Evolutionary conservation across 53 echinoderm and acorn worm genomes (phyloP).

Genomic region (Luidia sarsii): DNA sequence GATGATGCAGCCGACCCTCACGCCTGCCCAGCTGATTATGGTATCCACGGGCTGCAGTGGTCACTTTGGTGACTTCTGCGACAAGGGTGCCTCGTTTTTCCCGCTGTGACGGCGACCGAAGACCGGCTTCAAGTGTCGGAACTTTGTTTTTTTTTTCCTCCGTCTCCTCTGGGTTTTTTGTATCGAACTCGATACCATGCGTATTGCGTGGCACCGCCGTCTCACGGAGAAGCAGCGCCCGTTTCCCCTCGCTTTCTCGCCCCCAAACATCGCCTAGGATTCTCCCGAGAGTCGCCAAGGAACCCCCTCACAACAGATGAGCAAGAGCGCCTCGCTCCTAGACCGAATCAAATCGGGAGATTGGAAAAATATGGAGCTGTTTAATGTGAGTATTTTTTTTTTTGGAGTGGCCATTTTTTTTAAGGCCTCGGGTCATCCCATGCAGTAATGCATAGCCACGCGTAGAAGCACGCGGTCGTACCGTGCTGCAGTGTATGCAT

Average conservation of each 20-base stretch:
- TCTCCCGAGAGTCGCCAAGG: background rate
- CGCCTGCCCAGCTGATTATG: constrained; percentile 18
- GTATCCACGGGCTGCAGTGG: constrained; percentile 42
- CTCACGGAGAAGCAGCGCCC: background rate
- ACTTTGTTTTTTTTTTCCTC: no score
- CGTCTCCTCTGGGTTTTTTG: constrained; percentile 2
- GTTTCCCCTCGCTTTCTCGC: constrained; percentile 4
- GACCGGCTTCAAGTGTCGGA: constrained; percentile 55
- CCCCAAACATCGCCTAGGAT: constrained; percentile 11
- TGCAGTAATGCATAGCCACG: no score
- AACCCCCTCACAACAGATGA: constrained; percentile 39
- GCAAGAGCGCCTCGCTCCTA: constrained; percentile 21
- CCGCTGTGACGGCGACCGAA: constrained; percentile 44
- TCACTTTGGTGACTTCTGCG: constrained; percentile 49
- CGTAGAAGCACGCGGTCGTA: no score
- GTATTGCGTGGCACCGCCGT: no score
- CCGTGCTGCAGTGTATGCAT: no score
- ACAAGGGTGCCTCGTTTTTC: constrained; percentile 43
- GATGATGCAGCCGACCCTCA: constrained; percentile 4
- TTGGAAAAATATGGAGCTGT: constrained; percentile 53
- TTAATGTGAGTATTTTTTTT: constrained; percentile 46
- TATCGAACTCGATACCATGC: background rate
- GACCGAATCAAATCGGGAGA: constrained; percentile 43
- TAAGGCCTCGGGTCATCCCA: no score
- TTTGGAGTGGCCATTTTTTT: no score